A percentile compares a stretch with the other conserved stretches of the same genome.
Evolutionary conservation across 2,113 vertebrate genomes (phyloP).

Genomic region (Phyllostomus discolor): DNA sequence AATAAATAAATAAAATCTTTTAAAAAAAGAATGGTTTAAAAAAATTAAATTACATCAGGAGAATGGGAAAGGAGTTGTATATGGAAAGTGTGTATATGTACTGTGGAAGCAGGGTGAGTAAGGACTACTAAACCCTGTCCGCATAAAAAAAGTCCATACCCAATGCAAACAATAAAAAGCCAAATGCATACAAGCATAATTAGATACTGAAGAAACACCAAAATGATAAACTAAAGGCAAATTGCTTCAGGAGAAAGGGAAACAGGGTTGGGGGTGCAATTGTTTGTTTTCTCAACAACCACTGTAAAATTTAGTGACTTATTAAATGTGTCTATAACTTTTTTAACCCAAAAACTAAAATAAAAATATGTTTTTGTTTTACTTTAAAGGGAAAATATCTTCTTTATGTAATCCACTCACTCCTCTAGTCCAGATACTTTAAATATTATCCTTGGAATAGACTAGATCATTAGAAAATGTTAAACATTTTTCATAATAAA

Average conservation of each 20-base stretch:
- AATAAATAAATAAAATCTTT: too few relatives aligned
- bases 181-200: not conserved
- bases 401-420: not conserved
- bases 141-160: not conserved
- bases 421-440: not conserved
- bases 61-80: not conserved
- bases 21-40: too few relatives aligned
- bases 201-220: not conserved
- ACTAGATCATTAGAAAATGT: not conserved
- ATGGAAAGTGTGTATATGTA: not conserved
- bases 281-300: not conserved
- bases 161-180: not conserved
- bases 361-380: not conserved
- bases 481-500: not conserved
- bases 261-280: not conserved
- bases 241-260: not conserved
- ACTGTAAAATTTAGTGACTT: not conserved
- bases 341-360: not conserved
- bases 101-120: not conserved
- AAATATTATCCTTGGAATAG: not conserved
- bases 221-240: not conserved
- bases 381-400: conserved; percentile 1
- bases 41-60: not conserved
- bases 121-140: not conserved
- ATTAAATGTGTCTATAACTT: not conserved